Conservation (phyloP, 1,140 invertebrate species). For the Tenebrio molitor region DNA sequence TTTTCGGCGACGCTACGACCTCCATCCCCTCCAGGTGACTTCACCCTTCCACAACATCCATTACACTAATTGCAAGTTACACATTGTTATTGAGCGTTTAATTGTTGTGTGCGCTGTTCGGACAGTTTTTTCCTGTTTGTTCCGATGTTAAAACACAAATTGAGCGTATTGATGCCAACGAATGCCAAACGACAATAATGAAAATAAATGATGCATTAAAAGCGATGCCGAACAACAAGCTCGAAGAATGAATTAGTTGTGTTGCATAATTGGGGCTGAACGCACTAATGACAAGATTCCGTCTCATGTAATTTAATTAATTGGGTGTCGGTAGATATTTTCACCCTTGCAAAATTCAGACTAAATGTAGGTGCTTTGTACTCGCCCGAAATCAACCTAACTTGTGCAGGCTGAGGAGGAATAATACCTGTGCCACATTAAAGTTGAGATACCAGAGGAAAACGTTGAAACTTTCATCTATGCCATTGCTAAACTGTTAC, state of each 20-base stretch:
- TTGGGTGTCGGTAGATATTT: neutral
- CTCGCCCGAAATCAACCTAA: no score
- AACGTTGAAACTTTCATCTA: no score
- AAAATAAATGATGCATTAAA: constrained; percentile 19
- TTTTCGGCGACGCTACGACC: neutral
- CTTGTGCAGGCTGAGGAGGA: no score
- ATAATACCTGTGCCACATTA: no score
- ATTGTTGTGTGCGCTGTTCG: no score
- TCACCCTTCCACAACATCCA: neutral
- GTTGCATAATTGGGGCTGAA: neutral
- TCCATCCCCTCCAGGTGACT: neutral
- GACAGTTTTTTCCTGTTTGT: no score
- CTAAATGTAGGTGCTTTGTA: no score
- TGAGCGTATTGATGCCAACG: neutral
- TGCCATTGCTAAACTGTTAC: no score
- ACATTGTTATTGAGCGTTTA: no score
- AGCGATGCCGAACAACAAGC: neutral
- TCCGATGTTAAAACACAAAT: neutral
- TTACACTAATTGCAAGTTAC: constrained; percentile 4
- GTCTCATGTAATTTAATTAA: neutral
- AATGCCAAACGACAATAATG: neutral
- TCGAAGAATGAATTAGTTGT: neutral
- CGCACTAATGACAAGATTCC: neutral
- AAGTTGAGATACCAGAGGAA: no score
- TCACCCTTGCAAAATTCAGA: neutral